phyloP scores from a whole-genome alignment of 2,113 vertebrate genomes.

The Vombatus ursinus region DNA sequence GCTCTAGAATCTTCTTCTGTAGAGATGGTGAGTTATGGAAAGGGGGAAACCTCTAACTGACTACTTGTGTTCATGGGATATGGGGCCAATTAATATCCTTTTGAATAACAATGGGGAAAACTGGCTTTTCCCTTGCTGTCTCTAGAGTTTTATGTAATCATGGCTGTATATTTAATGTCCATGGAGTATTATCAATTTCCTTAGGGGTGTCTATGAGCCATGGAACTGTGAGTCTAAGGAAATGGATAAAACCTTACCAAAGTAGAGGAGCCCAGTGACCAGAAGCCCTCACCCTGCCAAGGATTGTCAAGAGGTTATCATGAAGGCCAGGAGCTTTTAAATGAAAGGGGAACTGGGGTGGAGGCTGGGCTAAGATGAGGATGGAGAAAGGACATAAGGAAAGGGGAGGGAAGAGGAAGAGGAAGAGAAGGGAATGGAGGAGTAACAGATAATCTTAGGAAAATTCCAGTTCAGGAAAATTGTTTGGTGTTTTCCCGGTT shows the following conservation, averaged over 20 bases:
- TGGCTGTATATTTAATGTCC: neutral
- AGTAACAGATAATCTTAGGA: neutral
- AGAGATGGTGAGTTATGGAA: neutral
- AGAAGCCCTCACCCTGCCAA: neutral
- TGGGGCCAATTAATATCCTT: neutral
- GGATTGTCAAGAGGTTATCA: too few relatives aligned
- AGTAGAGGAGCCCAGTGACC: neutral
- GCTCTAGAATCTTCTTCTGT: neutral
- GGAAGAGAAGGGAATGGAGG: neutral
- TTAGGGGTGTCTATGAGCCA: neutral
- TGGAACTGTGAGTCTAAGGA: neutral
- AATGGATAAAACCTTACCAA: neutral
- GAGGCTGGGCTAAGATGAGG: neutral
- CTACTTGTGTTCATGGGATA: neutral
- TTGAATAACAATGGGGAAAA: neutral
- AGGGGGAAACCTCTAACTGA: neutral
- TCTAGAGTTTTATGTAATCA: neutral
- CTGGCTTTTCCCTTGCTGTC: neutral
- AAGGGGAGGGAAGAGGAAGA: neutral
- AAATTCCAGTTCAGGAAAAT: neutral
- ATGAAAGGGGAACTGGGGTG: neutral
- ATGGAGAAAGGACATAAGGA: neutral
- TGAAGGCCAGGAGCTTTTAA: neutral
- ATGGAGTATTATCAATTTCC: neutral
- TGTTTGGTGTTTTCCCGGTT: neutral